phyloP scores from a whole-genome alignment of 2,888 invertebrate genomes.

The Cheilosia pagana region DNA sequence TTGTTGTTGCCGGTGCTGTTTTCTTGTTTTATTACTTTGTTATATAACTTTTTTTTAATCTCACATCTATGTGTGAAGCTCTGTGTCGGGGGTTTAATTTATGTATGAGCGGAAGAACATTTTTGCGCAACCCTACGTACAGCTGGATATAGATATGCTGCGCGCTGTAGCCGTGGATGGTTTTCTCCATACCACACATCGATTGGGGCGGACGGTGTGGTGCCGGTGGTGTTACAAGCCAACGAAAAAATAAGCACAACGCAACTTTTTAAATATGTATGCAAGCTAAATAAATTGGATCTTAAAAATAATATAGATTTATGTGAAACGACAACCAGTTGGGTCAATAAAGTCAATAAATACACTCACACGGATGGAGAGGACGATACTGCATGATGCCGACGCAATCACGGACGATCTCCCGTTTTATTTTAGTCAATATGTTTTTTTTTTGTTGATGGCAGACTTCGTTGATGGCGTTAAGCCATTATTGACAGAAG shows the following conservation, averaged over 20 bases:
- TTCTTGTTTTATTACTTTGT: slow-evolving; percentile 46
- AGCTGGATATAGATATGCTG: neutral
- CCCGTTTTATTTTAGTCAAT: neutral
- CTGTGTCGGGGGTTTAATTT: slow-evolving; percentile 19
- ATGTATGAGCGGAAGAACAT: slow-evolving; percentile 33
- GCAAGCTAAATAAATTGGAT: slow-evolving; percentile 57
- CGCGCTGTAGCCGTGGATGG: neutral
- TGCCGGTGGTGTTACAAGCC: neutral
- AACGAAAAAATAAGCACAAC: slow-evolving; percentile 19
- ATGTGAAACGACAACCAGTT: slow-evolving; percentile 31
- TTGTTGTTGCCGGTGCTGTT: slow-evolving; percentile 15
- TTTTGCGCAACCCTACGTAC: slow-evolving; percentile 49
- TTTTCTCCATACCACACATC: neutral
- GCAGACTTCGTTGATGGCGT: slow-evolving; percentile 1
- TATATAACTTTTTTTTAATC: slow-evolving; percentile 36
- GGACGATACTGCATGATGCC: slow-evolving; percentile 22
- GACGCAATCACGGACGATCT: slow-evolving; percentile 6
- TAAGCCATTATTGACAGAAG: slow-evolving; percentile 15
- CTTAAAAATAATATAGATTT: slow-evolving; percentile 46
- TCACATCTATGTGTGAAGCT: slow-evolving; percentile 18
- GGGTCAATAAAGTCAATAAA: slow-evolving; percentile 58
- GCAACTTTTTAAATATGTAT: slow-evolving; percentile 43
- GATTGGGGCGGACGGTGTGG: neutral
- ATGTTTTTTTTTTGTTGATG: too few relatives aligned
- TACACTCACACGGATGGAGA: slow-evolving; percentile 19